A percentile compares a stretch with the other conserved stretches of the same genome.
Conservation (phyloP, 2,113 vertebrate genomes). For the Anser brachyrhynchus region DNA sequence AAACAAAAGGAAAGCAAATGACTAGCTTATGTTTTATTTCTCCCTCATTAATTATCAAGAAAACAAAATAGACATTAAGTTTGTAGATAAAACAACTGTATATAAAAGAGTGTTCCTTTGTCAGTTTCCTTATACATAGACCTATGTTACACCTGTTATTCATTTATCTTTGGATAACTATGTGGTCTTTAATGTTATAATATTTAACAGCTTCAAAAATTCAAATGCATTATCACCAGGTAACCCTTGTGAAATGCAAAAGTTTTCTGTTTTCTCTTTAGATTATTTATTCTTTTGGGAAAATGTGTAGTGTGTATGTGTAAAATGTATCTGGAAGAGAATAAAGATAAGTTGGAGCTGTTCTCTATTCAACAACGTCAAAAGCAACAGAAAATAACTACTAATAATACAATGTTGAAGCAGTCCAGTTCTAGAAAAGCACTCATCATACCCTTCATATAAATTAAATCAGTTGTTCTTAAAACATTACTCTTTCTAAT, state of each 20-base stretch:
- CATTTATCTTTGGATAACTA: background rate
- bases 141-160: background rate
- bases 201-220: background rate
- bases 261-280: background rate
- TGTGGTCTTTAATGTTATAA: background rate
- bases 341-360: background rate
- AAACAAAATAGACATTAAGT: background rate
- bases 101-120: background rate
- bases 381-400: background rate
- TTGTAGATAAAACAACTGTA: background rate
- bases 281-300: background rate
- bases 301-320: background rate
- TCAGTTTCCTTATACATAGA: background rate
- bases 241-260: background rate
- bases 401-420: background rate
- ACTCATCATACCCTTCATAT: background rate
- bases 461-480: background rate
- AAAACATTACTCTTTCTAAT: background rate
- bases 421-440: background rate
- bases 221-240: background rate
- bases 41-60: background rate
- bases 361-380: background rate
- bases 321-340: background rate
- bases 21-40: background rate
- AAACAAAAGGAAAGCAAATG: background rate